Evolutionary conservation across 1,140 invertebrate species (phyloP), one percentile per base, ranked within the genome.

Genomic region (Tetranychus urticae): DNA sequence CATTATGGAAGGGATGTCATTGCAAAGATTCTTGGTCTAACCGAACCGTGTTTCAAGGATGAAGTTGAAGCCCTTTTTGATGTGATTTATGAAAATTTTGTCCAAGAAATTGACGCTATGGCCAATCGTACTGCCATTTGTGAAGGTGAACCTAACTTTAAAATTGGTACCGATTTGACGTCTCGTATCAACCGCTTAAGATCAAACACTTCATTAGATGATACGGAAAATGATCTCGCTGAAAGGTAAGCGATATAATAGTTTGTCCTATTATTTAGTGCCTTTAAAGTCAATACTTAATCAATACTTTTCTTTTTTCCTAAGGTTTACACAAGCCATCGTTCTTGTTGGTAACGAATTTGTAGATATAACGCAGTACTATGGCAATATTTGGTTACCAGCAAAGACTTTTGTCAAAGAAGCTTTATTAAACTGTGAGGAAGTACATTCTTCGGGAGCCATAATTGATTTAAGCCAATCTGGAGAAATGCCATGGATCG

Each of bases 31-130:
- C 65, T 77, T 5, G 48, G 50, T 31, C 46, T 36, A 14, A 47
- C 39, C 23, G 23, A 42, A 6, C 39, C 10, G 39, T 6, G 5
- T 42, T 6, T 42, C 39, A 42, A 42, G 34, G 66, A 74, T 48
- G 71, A 75, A 57, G 72, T 64, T 68, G 79, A 79, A 60, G 67
- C 73, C 8, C 72, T 93, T 23, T 96, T 80, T 70, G 76, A 81
- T 61, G 82, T 84, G 70, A 76, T 97, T 0, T 98, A 98, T 74
- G 81, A 88, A 62, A 78, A 79, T 58, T 86, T 98, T 62, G 81
- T 98, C 31, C 80, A 88, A 75, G 92, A 96, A 78, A 78, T 98
- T 62, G 94, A 98, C 77, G 92, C 82, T 5, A 86, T 96, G 61
- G 94, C 98, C 72, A 98, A 98, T 78, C 93, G 93, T 14, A 45